Evolutionary conservation across 1,140 invertebrate genomes (phyloP).

Genomic region (Drosophila melanogaster): DNA sequence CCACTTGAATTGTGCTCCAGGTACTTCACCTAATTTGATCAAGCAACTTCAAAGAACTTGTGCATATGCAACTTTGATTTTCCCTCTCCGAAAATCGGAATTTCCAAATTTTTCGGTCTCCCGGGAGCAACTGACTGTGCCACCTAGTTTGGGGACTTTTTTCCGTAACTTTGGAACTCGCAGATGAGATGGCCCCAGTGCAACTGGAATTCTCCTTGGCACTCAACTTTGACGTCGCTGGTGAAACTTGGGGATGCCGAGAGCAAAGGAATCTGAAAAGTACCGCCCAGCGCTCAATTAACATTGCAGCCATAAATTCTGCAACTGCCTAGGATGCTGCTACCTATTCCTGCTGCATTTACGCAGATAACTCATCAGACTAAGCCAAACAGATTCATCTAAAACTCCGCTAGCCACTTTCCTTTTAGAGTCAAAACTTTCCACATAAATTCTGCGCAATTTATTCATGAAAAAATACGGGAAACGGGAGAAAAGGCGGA

Average conservation of each 20-base stretch:
- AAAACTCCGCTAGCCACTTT: constrained; percentile 81
- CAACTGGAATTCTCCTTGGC: constrained; percentile 22
- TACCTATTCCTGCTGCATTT: constrained; percentile 57
- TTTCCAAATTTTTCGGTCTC: constrained; percentile 2
- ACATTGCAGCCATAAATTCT: constrained; percentile 76
- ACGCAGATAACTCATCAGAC: constrained; percentile 80
- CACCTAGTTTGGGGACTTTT: constrained; percentile 23
- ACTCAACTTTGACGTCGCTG: constrained; percentile 41
- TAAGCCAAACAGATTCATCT: constrained; percentile 82
- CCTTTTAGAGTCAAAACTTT: constrained; percentile 71
- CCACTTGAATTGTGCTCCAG: neutral
- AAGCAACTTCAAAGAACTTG: constrained; percentile 43
- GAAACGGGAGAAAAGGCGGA: constrained; percentile 40
- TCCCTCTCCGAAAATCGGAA: constrained; percentile 17
- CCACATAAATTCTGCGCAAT: constrained; percentile 81
- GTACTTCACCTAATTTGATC: constrained; percentile 44
- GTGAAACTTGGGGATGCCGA: constrained; percentile 33
- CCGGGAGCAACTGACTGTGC: constrained; percentile 28
- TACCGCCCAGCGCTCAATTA: constrained; percentile 71
- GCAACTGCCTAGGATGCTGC: constrained; percentile 43
- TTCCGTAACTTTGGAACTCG: neutral
- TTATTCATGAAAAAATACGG: constrained; percentile 74
- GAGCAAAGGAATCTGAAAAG: constrained; percentile 32
- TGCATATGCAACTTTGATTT: constrained; percentile 46
- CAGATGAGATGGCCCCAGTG: constrained; percentile 24